These are phyloP conservation scores for Watsonalla binaria DNA, from an alignment of 2,888 invertebrate genomes.

Conservation along the genomic window DNA sequence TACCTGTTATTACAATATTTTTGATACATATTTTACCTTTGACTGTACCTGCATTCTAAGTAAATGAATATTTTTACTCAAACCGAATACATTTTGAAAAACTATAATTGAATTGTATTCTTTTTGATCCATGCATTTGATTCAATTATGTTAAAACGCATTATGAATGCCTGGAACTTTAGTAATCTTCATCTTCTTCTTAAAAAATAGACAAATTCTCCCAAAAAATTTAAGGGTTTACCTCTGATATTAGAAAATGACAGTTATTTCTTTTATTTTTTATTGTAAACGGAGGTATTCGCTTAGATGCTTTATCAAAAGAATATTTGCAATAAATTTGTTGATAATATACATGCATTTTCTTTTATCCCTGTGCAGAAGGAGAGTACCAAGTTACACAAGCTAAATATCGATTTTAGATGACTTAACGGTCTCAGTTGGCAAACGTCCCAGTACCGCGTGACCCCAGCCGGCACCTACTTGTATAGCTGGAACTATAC, in stretches of 20 bases:
- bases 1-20: too few species aligned
- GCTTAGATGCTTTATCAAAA: slow-evolving; percentile 49
- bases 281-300: slow-evolving; percentile 39
- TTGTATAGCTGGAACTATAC: too few species aligned
- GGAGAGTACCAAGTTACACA: too few species aligned
- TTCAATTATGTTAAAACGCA: slow-evolving; percentile 44
- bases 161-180: slow-evolving; percentile 59
- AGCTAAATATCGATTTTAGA: too few species aligned
- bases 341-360: slow-evolving; percentile 36
- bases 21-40: too few species aligned
- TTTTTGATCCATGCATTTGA: slow-evolving; percentile 44
- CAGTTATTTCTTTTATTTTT: slow-evolving; percentile 5
- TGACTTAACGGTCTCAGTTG: too few species aligned
- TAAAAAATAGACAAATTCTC: slow-evolving; percentile 42
- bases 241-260: slow-evolving; percentile 29
- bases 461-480: too few species aligned
- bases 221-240: slow-evolving; percentile 46
- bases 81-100: slow-evolving; percentile 48
- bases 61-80: slow-evolving; percentile 23
- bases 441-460: too few species aligned
- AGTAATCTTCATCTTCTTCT: slow-evolving; percentile 28
- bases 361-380: slow-evolving; percentile 3
- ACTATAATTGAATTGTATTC: slow-evolving; percentile 39
- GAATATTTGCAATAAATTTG: slow-evolving; percentile 68
- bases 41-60: too few species aligned